Percentiles rank a stretch among this genome's conserved stretches.
Evolutionary conservation across 1,140 invertebrate species (phyloP).

Genomic region (Monochamus saltuarius): DNA sequence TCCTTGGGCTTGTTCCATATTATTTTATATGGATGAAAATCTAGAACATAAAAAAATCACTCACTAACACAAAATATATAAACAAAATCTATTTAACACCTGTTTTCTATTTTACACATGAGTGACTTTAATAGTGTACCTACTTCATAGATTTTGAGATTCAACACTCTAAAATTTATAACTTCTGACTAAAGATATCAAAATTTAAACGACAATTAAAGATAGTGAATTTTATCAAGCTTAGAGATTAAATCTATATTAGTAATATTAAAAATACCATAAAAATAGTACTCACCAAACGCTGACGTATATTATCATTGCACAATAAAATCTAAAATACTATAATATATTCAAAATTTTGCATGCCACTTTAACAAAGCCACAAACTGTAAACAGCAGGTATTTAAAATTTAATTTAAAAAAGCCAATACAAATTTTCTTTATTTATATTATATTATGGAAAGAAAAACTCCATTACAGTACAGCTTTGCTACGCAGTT

Average conservation of each 20-base stretch:
- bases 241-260: not conserved
- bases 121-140: slow-evolving; percentile 1
- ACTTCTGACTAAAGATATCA: not conserved
- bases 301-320: slow-evolving; percentile 22
- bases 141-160: not conserved
- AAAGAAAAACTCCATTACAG: too few species aligned
- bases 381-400: too few species aligned
- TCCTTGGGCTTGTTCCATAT: slow-evolving; percentile 45
- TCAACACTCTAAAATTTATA: not conserved
- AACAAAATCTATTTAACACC: slow-evolving; percentile 1
- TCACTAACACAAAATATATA: not conserved
- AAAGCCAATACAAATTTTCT: too few species aligned
- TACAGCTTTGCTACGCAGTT: too few species aligned
- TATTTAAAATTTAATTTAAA: too few species aligned
- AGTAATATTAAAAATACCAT: slow-evolving; percentile 13
- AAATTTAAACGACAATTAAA: not conserved
- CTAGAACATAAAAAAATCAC: not conserved
- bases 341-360: too few species aligned
- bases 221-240: slow-evolving; percentile 1
- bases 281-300: slow-evolving; percentile 16
- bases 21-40: slow-evolving; percentile 1
- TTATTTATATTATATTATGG: too few species aligned
- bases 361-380: too few species aligned
- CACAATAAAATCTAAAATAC: slow-evolving; percentile 9
- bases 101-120: slow-evolving; percentile 15